Evolutionary conservation across 2,797 vertebrate genomes (phyloP).

Genomic region (Microchirus variegatus): DNA sequence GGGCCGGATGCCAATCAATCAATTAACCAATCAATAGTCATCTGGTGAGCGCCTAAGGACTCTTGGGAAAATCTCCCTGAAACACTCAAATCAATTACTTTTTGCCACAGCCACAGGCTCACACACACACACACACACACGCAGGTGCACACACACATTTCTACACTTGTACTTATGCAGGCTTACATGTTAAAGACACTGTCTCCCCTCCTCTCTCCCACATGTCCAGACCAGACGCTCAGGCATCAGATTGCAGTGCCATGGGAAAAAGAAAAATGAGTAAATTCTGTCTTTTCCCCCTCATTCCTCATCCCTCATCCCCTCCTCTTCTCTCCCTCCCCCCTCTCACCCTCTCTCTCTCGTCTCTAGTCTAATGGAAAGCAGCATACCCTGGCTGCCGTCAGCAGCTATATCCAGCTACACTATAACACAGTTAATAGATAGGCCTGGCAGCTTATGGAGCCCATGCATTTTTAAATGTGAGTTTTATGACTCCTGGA

Average conservation of each 20-base stretch:
- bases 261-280: conserved; percentile 63
- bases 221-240: conserved; percentile 18
- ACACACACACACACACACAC: conserved; percentile 17
- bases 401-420: conserved; percentile 60
- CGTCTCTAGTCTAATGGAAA: conserved; percentile 56
- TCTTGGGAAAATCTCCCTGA: conserved; percentile 67
- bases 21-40: conserved; percentile 82
- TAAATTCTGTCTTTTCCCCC: conserved; percentile 51
- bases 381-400: conserved; percentile 60
- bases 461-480: conserved; percentile 77
- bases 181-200: conserved; percentile 33
- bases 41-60: conserved; percentile 70
- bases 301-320: conserved; percentile 45
- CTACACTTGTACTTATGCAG: conserved; percentile 32
- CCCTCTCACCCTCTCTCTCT: conserved; percentile 3
- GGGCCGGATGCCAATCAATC: conserved; percentile 76
- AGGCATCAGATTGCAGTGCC: conserved; percentile 49
- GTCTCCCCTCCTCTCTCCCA: conserved; percentile 16
- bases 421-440: conserved; percentile 68
- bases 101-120: conserved; percentile 44
- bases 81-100: conserved; percentile 74
- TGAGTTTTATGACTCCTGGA: conserved; percentile 66
- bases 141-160: conserved; percentile 4
- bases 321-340: conserved; percentile 3
- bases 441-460: conserved; percentile 68